Conservation (phyloP, 2,888 invertebrate species). For the Trissolcus brochymenae region DNA sequence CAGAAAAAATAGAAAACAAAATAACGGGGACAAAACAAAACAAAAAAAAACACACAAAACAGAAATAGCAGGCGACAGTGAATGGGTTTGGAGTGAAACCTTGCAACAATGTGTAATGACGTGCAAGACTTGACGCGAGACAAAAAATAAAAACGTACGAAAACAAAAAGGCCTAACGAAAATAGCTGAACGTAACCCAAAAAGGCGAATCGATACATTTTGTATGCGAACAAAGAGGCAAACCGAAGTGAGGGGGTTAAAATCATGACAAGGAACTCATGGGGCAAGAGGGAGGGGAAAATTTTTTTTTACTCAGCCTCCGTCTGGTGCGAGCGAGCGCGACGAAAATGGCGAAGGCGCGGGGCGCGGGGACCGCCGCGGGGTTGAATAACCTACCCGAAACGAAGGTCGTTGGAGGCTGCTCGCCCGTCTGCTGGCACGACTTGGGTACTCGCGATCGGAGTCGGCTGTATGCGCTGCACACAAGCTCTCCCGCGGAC, state of each 20-base stretch:
- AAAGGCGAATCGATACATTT: too few species aligned
- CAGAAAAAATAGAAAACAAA: neutral
- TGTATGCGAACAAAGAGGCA: too few species aligned
- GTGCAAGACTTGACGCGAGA: neutral
- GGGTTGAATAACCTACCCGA: slow-evolving; percentile 49
- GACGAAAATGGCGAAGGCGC: slow-evolving; percentile 1
- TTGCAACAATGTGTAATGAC: slow-evolving; percentile 7
- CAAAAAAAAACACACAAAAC: neutral
- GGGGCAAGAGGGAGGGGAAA: neutral
- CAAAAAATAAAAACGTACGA: neutral
- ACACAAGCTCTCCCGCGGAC: neutral
- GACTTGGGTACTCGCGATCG: slow-evolving; percentile 8
- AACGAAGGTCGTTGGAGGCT: slow-evolving; percentile 45
- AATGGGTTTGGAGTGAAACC: neutral
- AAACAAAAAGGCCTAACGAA: slow-evolving; percentile 1
- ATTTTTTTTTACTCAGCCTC: too few species aligned
- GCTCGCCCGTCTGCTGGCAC: neutral
- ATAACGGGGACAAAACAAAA: neutral
- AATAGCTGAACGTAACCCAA: neutral
- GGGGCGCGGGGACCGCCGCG: slow-evolving; percentile 14
- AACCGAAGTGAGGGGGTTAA: too few species aligned
- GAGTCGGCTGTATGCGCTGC: slow-evolving; percentile 11
- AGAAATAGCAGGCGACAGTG: neutral
- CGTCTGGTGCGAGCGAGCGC: slow-evolving; percentile 1
- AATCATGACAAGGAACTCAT: too few species aligned